Percentiles rank a stretch among this genome's conserved stretches.
These are phyloP conservation scores for Drosophila nebulosa DNA, from an alignment of 1,140 invertebrate species.

Conservation along the genomic window DNA sequence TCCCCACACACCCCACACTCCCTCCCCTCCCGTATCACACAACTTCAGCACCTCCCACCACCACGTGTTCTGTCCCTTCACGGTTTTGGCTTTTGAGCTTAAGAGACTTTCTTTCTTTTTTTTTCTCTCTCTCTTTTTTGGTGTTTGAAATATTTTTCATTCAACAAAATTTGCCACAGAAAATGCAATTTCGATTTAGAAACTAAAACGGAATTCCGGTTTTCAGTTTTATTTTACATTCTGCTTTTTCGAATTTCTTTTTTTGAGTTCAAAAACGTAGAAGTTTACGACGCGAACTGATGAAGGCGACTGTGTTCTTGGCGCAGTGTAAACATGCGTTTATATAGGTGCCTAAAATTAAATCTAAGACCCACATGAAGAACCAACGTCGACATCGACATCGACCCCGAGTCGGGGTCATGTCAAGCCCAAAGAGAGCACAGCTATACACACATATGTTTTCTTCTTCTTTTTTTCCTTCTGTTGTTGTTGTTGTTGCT, in stretches of 20 bases:
- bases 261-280: constrained; percentile 15
- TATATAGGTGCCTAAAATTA: constrained; percentile 77
- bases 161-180: constrained; percentile 42
- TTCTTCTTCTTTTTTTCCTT: constrained; percentile 16
- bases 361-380: constrained; percentile 73
- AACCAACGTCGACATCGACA: constrained; percentile 21
- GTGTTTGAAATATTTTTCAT: not conserved
- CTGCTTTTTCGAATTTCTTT: not conserved
- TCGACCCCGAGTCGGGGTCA: constrained; percentile 42
- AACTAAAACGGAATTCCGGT: not conserved
- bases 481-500: not conserved
- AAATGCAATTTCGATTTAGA: constrained; percentile 43
- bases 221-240: not conserved
- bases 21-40: constrained; percentile 5
- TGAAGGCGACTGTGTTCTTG: constrained; percentile 61
- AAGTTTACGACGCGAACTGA: constrained; percentile 48
- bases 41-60: not conserved
- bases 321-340: constrained; percentile 69
- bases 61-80: constrained; percentile 5
- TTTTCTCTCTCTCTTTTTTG: constrained; percentile 15
- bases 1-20: constrained; percentile 8
- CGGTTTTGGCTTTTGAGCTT: constrained; percentile 37
- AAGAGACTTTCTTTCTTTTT: constrained; percentile 42
- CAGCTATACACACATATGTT: constrained; percentile 53
- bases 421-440: constrained; percentile 66